phyloP scores from a whole-genome alignment of 2,888 invertebrate species.

The Scaptomyza parva region DNA sequence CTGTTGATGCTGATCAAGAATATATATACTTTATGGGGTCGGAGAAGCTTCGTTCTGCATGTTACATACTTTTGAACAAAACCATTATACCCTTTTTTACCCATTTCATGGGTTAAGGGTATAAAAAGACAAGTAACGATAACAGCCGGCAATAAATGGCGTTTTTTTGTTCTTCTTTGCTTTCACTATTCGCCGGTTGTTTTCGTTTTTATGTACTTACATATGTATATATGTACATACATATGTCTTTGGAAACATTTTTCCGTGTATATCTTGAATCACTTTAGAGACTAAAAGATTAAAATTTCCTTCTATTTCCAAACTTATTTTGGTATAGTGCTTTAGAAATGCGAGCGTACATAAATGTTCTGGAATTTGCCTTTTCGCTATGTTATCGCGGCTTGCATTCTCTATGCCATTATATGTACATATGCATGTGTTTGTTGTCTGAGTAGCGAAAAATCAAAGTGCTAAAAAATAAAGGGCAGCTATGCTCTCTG shows the following conservation, averaged over 20 bases:
- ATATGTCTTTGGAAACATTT: background rate
- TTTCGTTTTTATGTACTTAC: background rate
- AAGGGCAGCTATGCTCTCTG: constrained; percentile 26
- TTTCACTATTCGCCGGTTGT: constrained; percentile 28
- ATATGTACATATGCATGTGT: background rate
- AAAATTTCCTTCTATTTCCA: constrained; percentile 22
- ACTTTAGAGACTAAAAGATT: constrained; percentile 7
- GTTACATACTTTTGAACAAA: too few species aligned
- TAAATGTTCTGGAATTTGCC: background rate
- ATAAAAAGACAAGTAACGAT: constrained; percentile 9
- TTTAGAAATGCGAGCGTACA: constrained; percentile 2
- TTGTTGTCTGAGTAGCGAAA: constrained; percentile 1
- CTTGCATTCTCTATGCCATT: background rate
- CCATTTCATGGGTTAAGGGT: too few species aligned
- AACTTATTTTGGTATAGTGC: constrained; percentile 3
- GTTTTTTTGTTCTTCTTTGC: constrained; percentile 8
- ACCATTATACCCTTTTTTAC: too few species aligned
- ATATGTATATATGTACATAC: background rate
- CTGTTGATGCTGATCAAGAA: too few species aligned
- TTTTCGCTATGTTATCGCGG: constrained; percentile 8
- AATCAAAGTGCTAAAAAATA: constrained; percentile 8
- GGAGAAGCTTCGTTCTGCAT: too few species aligned
- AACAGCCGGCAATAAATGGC: constrained; percentile 35
- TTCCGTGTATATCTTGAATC: constrained; percentile 17
- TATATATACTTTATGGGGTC: too few species aligned